phyloP scores from a whole-genome alignment of 2,888 invertebrate genomes.

The Zelleria hepariella region DNA sequence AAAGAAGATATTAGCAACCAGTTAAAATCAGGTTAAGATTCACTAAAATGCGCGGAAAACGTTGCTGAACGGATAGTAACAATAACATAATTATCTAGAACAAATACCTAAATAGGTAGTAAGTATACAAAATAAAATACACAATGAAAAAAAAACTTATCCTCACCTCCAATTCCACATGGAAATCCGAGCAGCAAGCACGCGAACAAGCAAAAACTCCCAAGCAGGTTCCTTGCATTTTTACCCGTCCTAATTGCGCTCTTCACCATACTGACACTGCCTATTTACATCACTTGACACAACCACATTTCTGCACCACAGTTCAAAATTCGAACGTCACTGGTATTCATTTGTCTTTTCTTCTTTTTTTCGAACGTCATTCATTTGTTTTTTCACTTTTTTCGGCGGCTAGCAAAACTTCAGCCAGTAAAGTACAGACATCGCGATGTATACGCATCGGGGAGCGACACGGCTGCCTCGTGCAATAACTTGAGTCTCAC shows the following conservation, averaged over 20 bases:
- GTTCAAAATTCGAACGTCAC: neutral
- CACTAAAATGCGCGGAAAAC: no score
- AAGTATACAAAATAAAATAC: neutral
- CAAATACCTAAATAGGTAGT: no score
- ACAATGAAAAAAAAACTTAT: constrained; percentile 11
- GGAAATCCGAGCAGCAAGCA: constrained; percentile 50
- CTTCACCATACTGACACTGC: constrained; percentile 60
- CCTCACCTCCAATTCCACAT: constrained; percentile 45
- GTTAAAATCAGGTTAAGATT: no score
- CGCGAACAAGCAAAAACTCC: constrained; percentile 44
- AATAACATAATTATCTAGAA: no score
- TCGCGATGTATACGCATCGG: constrained; percentile 48
- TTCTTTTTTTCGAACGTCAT: neutral
- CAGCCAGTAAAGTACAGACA: constrained; percentile 27
- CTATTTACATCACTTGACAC: constrained; percentile 27
- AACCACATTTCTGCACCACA: neutral
- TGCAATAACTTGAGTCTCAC: constrained; percentile 48
- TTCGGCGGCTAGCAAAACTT: neutral
- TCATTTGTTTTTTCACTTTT: neutral
- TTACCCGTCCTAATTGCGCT: constrained; percentile 56
- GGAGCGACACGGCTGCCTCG: constrained; percentile 53
- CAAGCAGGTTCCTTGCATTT: constrained; percentile 56
- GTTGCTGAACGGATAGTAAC: no score
- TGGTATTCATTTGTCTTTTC: neutral
- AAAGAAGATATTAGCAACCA: no score